phyloP scores from a whole-genome alignment of 2,113 vertebrate species.

The Bos javanicus region DNA sequence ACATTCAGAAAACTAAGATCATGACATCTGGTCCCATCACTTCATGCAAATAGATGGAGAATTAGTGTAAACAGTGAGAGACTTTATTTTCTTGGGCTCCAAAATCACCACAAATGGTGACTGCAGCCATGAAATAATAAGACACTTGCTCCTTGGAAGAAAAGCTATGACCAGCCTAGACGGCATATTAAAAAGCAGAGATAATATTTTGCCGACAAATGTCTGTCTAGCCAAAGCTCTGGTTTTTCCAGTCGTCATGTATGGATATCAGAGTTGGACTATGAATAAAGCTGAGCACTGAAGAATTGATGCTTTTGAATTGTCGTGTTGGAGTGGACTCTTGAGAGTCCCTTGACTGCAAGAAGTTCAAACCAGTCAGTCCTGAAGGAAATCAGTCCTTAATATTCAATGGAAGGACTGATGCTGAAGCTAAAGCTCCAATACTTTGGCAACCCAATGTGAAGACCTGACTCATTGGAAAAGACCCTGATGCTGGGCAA shows the following conservation, averaged over 20 bases:
- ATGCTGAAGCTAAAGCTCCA: background rate
- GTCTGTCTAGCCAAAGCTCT: background rate
- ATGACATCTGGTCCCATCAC: background rate
- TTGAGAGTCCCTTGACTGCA: background rate
- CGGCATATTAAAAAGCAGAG: background rate
- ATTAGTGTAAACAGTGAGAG: background rate
- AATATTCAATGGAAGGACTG: background rate
- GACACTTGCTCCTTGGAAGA: background rate
- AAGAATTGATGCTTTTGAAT: background rate
- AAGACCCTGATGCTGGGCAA: background rate
- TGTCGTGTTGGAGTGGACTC: background rate
- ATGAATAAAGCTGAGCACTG: background rate
- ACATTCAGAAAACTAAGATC: background rate
- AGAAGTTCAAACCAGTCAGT: background rate
- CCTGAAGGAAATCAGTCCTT: background rate
- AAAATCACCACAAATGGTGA: background rate
- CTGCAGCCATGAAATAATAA: background rate
- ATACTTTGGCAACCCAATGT: background rate
- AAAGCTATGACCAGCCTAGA: background rate
- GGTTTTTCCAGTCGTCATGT: background rate
- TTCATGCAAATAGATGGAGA: background rate
- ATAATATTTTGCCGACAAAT: background rate
- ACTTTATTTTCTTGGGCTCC: background rate
- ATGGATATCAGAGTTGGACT: background rate
- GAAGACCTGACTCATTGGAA: background rate